Evolutionary conservation across 2,113 vertebrate species (phyloP).

Genomic region (Pseudopodoces humilis): DNA sequence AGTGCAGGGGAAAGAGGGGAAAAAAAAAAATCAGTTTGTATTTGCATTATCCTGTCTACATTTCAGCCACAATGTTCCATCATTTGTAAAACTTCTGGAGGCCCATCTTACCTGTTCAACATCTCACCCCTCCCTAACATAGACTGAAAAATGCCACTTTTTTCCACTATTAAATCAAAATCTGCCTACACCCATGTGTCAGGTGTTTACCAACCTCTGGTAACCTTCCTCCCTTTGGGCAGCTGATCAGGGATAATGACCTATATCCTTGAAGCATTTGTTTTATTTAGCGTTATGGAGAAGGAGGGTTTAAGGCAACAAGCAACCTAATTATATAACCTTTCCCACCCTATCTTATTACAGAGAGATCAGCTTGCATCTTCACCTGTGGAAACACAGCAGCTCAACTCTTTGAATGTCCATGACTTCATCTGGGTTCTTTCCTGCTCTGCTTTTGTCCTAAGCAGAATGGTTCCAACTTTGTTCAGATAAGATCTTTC

Average conservation of each 20-base stretch:
- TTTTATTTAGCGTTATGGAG: conserved; percentile 30
- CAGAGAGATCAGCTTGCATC: neutral
- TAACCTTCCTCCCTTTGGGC: conserved; percentile 23
- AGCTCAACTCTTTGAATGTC: neutral
- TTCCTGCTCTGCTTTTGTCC: neutral
- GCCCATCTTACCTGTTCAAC: neutral
- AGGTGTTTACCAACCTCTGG: neutral
- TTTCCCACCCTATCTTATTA: conserved; percentile 18
- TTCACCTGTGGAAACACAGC: neutral
- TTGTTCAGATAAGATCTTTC: neutral
- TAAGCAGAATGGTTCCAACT: neutral
- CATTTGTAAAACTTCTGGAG: neutral
- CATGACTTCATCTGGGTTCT: neutral
- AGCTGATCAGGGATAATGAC: conserved; percentile 15
- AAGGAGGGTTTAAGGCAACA: neutral
- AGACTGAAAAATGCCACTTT: conserved; percentile 16
- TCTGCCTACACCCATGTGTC: neutral
- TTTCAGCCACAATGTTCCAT: neutral
- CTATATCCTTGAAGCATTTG: conserved; percentile 13
- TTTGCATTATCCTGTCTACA: neutral
- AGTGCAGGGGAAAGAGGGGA: neutral
- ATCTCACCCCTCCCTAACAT: neutral
- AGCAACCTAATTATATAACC: neutral
- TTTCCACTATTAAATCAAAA: conserved; percentile 1
- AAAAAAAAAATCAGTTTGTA: neutral